These are phyloP conservation scores for Xestia ashworthii DNA, from an alignment of 2,888 invertebrate species.

Conservation along the genomic window DNA sequence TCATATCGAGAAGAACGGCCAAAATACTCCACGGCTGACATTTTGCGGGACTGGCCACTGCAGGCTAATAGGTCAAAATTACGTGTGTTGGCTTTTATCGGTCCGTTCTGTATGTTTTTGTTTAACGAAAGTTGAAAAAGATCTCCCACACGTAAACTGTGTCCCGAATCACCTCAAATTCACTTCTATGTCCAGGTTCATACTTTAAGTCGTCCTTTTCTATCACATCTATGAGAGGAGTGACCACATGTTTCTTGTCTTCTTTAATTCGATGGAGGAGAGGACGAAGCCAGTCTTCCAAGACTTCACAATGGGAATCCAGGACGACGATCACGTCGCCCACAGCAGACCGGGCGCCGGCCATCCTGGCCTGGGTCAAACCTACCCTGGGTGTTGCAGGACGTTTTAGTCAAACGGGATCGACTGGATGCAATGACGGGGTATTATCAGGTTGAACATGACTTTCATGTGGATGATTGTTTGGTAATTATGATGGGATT, in stretches of 20 bases:
- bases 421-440: not conserved
- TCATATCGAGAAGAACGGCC: not conserved
- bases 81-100: not conserved
- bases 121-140: not conserved
- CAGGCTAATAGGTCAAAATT: not conserved
- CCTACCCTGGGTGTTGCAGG: conserved; percentile 77
- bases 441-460: not conserved
- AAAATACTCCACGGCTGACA: not conserved
- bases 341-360: conserved; percentile 92
- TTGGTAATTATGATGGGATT: not conserved
- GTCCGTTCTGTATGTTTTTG: not conserved
- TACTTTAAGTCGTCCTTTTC: conserved; percentile 92
- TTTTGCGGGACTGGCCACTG: not conserved
- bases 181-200: conserved; percentile 62
- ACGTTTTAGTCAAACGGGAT: conserved; percentile 42
- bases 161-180: conserved; percentile 74
- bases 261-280: conserved; percentile 94
- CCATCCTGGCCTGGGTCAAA: conserved; percentile 93
- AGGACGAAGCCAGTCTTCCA: conserved; percentile 96
- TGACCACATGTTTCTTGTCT: conserved; percentile 94
- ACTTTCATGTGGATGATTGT: not conserved
- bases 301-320: conserved; percentile 97
- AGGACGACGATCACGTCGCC: conserved; percentile 93
- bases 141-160: conserved; percentile 3
- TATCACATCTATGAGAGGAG: conserved; percentile 98